These are phyloP conservation scores for Pandemis heparana DNA, from an alignment of 2,888 invertebrate species.

Conservation along the genomic window DNA sequence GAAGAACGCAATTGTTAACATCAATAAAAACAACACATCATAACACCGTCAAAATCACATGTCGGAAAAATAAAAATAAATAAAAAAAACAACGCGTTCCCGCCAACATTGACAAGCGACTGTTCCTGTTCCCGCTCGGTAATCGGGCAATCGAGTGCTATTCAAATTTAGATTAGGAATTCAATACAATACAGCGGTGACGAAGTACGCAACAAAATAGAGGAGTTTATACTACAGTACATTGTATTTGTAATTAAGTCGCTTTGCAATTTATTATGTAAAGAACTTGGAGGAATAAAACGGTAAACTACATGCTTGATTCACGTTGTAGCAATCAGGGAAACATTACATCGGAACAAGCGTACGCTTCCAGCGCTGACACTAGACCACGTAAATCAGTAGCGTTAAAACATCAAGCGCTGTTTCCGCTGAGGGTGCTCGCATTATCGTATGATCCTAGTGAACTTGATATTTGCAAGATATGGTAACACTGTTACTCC, in stretches of 20 bases:
- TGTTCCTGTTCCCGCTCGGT: constrained; percentile 62
- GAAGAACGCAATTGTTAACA: constrained; percentile 69
- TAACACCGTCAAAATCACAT: constrained; percentile 63
- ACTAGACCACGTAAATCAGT: constrained; percentile 9
- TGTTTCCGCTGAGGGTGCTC: constrained; percentile 5
- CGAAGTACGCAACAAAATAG: constrained; percentile 39
- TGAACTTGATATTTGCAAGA: constrained; percentile 37
- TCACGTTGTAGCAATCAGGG: constrained; percentile 44
- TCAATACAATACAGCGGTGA: constrained; percentile 44
- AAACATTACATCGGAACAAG: constrained; percentile 21
- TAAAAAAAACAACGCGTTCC: constrained; percentile 62
- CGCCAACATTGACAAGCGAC: constrained; percentile 66
- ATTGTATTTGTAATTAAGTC: constrained; percentile 29
- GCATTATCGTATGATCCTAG: constrained; percentile 39
- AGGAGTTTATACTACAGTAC: constrained; percentile 39
- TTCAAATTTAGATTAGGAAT: constrained; percentile 48
- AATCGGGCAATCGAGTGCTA: constrained; percentile 38
- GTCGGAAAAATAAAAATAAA: constrained; percentile 52
- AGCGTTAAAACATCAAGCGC: constrained; percentile 11
- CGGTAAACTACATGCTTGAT: constrained; percentile 49
- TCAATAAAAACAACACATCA: constrained; percentile 69
- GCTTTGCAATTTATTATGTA: constrained; percentile 47
- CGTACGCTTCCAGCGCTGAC: neutral
- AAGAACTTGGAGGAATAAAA: constrained; percentile 41
- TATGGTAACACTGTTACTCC: constrained; percentile 24